Evolutionary conservation across 2,113 vertebrate species (phyloP), one percentile per base, ranked within the genome.

Genomic region (Poecile atricapillus): DNA sequence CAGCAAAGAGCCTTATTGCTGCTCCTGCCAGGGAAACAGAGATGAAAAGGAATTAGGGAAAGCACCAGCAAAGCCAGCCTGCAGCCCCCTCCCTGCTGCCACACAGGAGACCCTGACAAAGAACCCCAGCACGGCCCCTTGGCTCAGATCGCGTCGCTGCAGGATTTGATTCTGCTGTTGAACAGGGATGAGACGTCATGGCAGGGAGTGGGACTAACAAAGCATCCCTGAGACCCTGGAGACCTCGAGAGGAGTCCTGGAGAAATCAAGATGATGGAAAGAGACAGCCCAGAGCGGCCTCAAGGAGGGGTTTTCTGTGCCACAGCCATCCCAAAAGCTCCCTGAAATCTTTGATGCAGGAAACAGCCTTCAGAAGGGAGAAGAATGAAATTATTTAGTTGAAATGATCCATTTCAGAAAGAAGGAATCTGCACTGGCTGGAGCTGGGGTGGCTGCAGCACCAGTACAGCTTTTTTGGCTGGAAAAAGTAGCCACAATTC

Each of bases 121-220:
- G 33, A 63, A 7, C 28, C 85, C n/a, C n/a, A 4, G 39, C 8
- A 0, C 0, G 0, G 78, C 52, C 79, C 62, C 82, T 33, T 27
- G 24, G 1, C 71, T 86, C 46, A 21, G 58, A 67, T 53, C 2
- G 0, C 2, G 0, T 24, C 11, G 0, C 74, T 46, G 82, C 33
- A 41, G 83, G 83, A 84, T 78, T 93, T 75, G 13, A 87, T 83
- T 81, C n/a, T 52, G 65, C 60, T 64, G 78, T 60, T 75, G 70
- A 77, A 47, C 30, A 14, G 56, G 56, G 83, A 49, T 60, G 68
- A 89, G 74, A 75, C 1, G 0, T 70, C 67, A 24, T 4, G 0
- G 21, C 52, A 33, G 31, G 65, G 63, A 92, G 44, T 1, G n/a
- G 69, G 83, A 87, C 56, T 75, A 63, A 75, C 73, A 83, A 83